Evolutionary conservation across 1,140 invertebrate genomes (phyloP), one percentile per base, ranked within the genome.

Genomic region (Anagrus nilaparvatae): DNA sequence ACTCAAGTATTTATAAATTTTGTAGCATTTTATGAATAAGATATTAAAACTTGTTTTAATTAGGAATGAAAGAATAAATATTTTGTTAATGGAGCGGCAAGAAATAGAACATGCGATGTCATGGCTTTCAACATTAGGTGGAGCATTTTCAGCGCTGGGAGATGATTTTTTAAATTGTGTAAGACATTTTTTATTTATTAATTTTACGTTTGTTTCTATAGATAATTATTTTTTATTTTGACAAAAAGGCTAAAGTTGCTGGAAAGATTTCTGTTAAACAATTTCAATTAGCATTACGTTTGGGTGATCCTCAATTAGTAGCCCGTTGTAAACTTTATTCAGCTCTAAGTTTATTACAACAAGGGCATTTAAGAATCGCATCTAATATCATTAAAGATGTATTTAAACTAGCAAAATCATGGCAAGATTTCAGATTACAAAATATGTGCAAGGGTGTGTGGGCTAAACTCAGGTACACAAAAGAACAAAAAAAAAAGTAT

Each of bases 61-160:
- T 25, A 70, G 69, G 68, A 65, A 57, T 49, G 44, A 67, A 24
- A 65, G 35, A 49, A 51, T 67, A 25, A 61, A 48, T 25, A 39
- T 44, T 41, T 69, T 73, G 51, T 65, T 65, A 17, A 66, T 69
- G 65, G 80, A 86, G 65, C 70, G 73, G 48, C 71, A 80, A 48
- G 81, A 90, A 66, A 67, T 91, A 47, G 86, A 91, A 57, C 76
- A 87, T 70, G 73, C 83, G 7, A 82, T 95, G 74, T 89, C 88
- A 4, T 95, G 91, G 89, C 69, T 97, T 3, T 96, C 91, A n/a
- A 97, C 93, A 2, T 70, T 97, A 10, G 93, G 93, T 34, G 92
- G 92, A 30, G 93, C 87, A 5, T 96, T 87, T 68, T 96, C 92
- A 16, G 82, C 91, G 7, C 70, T 96, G 33, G 93, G 93, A 13